These are phyloP conservation scores for Oligia fasciuncula DNA, from an alignment of 2,888 invertebrate species.

Conservation along the genomic window DNA sequence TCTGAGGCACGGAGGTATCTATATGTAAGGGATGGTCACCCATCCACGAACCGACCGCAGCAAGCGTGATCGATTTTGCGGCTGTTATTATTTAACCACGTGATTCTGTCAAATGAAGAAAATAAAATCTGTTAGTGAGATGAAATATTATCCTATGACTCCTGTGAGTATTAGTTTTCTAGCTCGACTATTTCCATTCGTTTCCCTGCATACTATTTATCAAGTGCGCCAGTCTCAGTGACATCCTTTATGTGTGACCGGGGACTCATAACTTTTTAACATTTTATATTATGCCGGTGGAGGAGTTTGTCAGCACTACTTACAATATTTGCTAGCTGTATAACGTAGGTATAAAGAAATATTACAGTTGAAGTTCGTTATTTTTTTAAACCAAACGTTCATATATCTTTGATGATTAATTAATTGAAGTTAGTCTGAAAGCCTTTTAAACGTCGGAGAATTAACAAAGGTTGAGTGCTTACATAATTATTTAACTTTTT, in stretches of 20 bases:
- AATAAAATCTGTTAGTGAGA: neutral
- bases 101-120: conserved; percentile 1
- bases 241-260: conserved; percentile 46
- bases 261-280: conserved; percentile 46
- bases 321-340: conserved; percentile 9
- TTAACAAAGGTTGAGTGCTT: neutral
- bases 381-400: neutral
- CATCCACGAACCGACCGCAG: too few species aligned
- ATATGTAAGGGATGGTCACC: too few species aligned
- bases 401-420: conserved; percentile 21
- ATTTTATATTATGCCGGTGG: conserved; percentile 36
- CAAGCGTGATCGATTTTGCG: too few species aligned
- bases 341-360: neutral
- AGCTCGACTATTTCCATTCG: conserved; percentile 30
- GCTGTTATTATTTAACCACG: neutral
- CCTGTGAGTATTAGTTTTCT: conserved; percentile 27
- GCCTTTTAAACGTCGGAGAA: conserved; percentile 13
- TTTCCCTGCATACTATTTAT: conserved; percentile 40
- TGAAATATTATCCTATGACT: conserved; percentile 1
- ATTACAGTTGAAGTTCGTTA: neutral
- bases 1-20: too few species aligned
- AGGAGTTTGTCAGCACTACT: conserved; percentile 11
- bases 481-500: conserved; percentile 2
- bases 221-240: conserved; percentile 33
- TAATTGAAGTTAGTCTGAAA: conserved; percentile 6